Evolutionary conservation across 2,888 invertebrate species (phyloP).

Genomic region (Aethes cnicana): DNA sequence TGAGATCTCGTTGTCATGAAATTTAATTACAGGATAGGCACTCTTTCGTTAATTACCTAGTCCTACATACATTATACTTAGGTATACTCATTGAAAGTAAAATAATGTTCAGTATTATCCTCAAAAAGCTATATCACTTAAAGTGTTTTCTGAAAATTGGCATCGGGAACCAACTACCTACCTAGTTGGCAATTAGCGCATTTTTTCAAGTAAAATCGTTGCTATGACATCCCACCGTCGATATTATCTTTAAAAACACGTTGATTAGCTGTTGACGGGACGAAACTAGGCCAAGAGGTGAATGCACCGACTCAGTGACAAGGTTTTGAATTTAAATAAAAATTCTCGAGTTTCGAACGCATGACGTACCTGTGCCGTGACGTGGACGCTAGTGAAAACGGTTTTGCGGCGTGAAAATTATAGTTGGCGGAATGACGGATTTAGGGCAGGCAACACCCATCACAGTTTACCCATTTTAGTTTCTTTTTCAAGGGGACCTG

Average conservation of each 20-base stretch:
- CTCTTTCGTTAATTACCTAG: no score
- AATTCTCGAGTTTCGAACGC: neutral
- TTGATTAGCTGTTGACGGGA: conserved; percentile 43
- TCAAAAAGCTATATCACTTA: no score
- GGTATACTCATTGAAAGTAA: no score
- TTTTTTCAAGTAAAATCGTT: conserved; percentile 1
- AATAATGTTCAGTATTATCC: no score
- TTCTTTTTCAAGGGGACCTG: conserved; percentile 6
- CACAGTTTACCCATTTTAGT: conserved; percentile 13
- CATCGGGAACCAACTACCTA: neutral
- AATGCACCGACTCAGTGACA: conserved; percentile 38
- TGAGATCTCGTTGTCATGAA: no score
- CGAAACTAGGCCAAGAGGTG: conserved; percentile 45
- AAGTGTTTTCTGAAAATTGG: no score
- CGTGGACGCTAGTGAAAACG: conserved; percentile 5
- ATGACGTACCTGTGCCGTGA: neutral
- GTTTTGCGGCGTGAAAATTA: conserved; percentile 13
- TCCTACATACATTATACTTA: no score
- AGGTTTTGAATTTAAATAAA: conserved; percentile 14
- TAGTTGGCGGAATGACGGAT: conserved; percentile 5
- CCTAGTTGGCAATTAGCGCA: neutral
- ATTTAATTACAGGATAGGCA: no score
- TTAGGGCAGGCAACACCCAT: conserved; percentile 10
- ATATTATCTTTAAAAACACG: conserved; percentile 32
- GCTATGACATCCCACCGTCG: conserved; percentile 17